Conservation (phyloP, 2,113 vertebrate species). For the Gnathonemus echidnorhynchus region DNA sequence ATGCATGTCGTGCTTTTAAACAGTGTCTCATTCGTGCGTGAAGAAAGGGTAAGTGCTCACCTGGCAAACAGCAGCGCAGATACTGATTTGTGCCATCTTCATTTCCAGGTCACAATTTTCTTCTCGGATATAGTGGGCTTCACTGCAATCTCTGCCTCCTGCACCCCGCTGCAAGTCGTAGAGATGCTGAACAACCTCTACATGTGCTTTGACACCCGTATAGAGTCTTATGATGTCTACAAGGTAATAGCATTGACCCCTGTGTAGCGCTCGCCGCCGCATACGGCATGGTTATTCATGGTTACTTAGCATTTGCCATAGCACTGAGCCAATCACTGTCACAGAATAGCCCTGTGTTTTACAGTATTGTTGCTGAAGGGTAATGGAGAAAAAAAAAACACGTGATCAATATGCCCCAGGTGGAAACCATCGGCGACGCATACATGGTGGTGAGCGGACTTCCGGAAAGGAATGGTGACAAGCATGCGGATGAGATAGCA, state of each 20-base stretch:
- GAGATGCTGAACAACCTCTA: conserved; percentile 83
- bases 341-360: not conserved
- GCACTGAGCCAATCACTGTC: not conserved
- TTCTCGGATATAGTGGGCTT: conserved; percentile 85
- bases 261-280: not conserved
- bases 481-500: conserved; percentile 72
- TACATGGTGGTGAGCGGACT: conserved; percentile 85
- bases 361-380: not conserved
- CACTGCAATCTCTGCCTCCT: conserved; percentile 78
- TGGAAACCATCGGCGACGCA: conserved; percentile 81
- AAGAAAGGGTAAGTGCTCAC: not conserved
- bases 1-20: not conserved
- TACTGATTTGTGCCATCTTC: not conserved
- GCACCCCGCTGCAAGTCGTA: conserved; percentile 76
- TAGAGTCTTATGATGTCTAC: conserved; percentile 79
- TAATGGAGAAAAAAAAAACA: not conserved
- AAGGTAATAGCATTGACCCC: conserved; percentile 56
- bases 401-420: conserved; percentile 43
- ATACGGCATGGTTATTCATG: not conserved
- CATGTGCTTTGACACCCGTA: conserved; percentile 79
- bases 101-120: conserved; percentile 75
- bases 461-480: conserved; percentile 72
- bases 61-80: not conserved
- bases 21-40: not conserved
- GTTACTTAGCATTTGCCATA: not conserved